These are phyloP conservation scores for Pelochelys cantorii DNA, from an alignment of 2,797 vertebrate genomes.

Conservation along the genomic window DNA sequence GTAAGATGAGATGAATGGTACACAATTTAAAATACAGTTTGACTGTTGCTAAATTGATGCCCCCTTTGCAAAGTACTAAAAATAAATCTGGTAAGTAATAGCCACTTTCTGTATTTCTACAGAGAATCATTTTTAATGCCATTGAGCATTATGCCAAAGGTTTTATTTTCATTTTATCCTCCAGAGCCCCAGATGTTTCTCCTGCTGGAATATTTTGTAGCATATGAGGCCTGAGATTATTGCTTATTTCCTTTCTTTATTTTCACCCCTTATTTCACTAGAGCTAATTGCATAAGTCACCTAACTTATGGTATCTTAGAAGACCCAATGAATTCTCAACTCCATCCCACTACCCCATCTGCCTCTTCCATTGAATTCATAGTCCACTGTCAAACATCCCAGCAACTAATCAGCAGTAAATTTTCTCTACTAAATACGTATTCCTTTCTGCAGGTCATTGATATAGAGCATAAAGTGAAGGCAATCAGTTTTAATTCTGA, in stretches of 20 bases:
- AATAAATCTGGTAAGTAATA: accelerated
- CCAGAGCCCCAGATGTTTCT: background rate
- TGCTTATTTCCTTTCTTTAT: background rate
- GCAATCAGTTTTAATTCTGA: background rate
- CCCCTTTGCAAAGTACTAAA: background rate
- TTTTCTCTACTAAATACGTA: background rate
- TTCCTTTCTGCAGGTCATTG: background rate
- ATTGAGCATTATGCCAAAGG: background rate
- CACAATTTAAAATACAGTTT: background rate
- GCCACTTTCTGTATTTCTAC: background rate
- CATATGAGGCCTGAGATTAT: background rate
- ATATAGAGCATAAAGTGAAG: background rate
- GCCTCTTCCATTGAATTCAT: background rate
- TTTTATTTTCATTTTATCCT: accelerated
- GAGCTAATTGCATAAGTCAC: background rate
- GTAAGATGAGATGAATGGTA: background rate
- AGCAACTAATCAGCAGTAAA: background rate
- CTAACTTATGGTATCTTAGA: background rate
- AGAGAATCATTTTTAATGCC: background rate
- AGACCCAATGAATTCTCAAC: background rate
- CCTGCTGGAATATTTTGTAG: background rate
- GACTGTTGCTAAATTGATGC: background rate
- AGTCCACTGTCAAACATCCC: background rate
- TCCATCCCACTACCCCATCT: background rate
- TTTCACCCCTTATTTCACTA: background rate